Evolutionary conservation across 1,140 invertebrate species (phyloP).

Genomic region (Drosophila pruinosa): DNA sequence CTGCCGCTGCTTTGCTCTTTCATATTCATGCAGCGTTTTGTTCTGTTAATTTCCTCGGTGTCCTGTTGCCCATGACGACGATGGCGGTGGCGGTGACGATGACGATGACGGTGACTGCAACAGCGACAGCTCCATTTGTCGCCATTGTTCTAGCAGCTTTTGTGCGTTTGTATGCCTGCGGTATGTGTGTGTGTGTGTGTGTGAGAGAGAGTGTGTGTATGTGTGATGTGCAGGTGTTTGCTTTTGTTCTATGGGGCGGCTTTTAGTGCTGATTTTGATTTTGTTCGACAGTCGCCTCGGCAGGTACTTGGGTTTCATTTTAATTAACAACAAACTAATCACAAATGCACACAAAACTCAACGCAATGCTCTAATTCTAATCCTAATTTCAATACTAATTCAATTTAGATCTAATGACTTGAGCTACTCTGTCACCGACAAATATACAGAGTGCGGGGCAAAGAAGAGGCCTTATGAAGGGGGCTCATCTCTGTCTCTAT

Average conservation of each 20-base stretch:
- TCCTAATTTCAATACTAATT: conserved; percentile 61
- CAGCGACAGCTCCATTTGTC: conserved; percentile 62
- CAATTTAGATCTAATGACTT: conserved; percentile 75
- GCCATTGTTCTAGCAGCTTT: conserved; percentile 64
- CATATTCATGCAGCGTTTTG: conserved; percentile 52
- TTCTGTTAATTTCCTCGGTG: conserved; percentile 73
- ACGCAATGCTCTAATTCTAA: conserved; percentile 25
- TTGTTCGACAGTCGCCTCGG: conserved; percentile 42
- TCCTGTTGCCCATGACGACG: conserved; percentile 71
- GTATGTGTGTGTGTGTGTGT: conserved; percentile 24
- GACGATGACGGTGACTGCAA: conserved; percentile 17
- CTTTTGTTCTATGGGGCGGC: conserved; percentile 68
- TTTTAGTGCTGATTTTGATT: conserved; percentile 77
- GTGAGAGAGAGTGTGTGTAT: conserved; percentile 1
- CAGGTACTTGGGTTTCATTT: conserved; percentile 69
- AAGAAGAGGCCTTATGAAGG: not conserved
- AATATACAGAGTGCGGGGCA: not conserved
- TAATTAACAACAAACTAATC: conserved; percentile 80
- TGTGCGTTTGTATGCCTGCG: conserved; percentile 23
- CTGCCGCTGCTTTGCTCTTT: conserved; percentile 13
- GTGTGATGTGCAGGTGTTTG: conserved; percentile 60
- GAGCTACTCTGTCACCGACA: conserved; percentile 38
- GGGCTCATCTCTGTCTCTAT: not conserved
- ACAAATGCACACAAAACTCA: conserved; percentile 52
- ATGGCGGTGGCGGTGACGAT: conserved; percentile 16